Conservation (phyloP, 2,888 invertebrate species). For the Horisme vitalbata region DNA sequence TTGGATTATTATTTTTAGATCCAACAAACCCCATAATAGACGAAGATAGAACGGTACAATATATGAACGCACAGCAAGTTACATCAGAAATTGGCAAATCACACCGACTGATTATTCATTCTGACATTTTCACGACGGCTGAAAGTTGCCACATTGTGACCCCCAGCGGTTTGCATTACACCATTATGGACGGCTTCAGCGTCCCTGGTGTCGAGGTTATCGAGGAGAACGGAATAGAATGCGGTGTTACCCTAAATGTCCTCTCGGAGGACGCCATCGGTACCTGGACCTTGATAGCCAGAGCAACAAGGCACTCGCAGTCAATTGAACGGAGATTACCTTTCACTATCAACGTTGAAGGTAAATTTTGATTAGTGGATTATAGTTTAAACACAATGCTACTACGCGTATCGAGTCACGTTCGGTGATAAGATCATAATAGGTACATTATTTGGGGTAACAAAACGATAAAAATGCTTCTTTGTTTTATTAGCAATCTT, state of each 20-base stretch:
- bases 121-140: conserved; percentile 21
- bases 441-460: conserved; percentile 25
- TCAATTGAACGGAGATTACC: conserved; percentile 55
- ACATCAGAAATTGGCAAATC: conserved; percentile 34
- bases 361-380: conserved; percentile 48
- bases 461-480: too few relatives aligned
- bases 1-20: conserved; percentile 41
- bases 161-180: conserved; percentile 48
- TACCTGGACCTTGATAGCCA: conserved; percentile 59
- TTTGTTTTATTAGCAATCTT: conserved; percentile 18
- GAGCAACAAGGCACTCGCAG: conserved; percentile 36
- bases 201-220: conserved; percentile 46
- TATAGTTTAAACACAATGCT: conserved; percentile 34
- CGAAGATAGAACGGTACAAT: conserved; percentile 37
- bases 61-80: conserved; percentile 21
- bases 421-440: conserved; percentile 49
- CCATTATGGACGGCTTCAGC: conserved; percentile 44
- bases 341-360: conserved; percentile 60
- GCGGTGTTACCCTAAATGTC: conserved; percentile 50
- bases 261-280: conserved; percentile 49
- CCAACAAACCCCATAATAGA: conserved; percentile 41
- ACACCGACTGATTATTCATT: conserved; percentile 40
- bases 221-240: conserved; percentile 38
- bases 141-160: conserved; percentile 55
- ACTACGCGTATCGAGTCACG: conserved; percentile 64